Base-by-base conservation (phyloP, 2,113 vertebrate genomes). In the Hystrix cristata region DNA sequence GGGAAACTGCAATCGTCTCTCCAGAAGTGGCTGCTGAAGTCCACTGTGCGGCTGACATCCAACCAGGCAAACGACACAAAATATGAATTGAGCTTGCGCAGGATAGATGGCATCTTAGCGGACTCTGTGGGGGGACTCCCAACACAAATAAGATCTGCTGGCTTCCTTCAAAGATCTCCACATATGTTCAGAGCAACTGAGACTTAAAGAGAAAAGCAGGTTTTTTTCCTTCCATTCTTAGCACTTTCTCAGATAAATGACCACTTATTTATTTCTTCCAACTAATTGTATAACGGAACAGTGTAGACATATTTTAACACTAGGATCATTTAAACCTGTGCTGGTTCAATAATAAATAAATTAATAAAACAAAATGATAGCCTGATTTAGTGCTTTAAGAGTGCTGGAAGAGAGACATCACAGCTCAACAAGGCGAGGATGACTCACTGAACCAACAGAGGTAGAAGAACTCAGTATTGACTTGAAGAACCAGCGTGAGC, bases 351-450 rank as follows among this genome's bases (percentile, higher is more conserved):
- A 65, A 57, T 16, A 79, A 62, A 69, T 23, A 80, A 51, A 48
- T 25, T 72, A 85, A 84, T 74, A 16, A 59, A 94, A 88, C 25
- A 72, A 95, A 91, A 88, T 64, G 67, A 91, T 71, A 67, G 21
- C 18, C 31, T 25, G 19, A 89, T 53, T 29, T 79, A 67, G 13
- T 91, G 31, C 84, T 88, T 84, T 80, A 79, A 65, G 72, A 67
- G 23, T 64, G 11, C 72, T 38, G 64, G 88, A 91, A 94, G 34
- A 72, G 38, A 93, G 19, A 81, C 5, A 60, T 72, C 31, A 59
- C 19, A 84, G 80, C 53, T 27, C 62, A 71, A 13, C n/a, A 71
- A 7, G 23, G 31, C 48, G 64, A 87, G 91, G 38, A 87, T 18
- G 48, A 87, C 19, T 29, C 55, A 25, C 25, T 91, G 48, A 67